Percentiles rank a stretch among this genome's conserved stretches.
Evolutionary conservation across 2,797 vertebrate genomes (phyloP).

Genomic region (Phoxinus dragarum): DNA sequence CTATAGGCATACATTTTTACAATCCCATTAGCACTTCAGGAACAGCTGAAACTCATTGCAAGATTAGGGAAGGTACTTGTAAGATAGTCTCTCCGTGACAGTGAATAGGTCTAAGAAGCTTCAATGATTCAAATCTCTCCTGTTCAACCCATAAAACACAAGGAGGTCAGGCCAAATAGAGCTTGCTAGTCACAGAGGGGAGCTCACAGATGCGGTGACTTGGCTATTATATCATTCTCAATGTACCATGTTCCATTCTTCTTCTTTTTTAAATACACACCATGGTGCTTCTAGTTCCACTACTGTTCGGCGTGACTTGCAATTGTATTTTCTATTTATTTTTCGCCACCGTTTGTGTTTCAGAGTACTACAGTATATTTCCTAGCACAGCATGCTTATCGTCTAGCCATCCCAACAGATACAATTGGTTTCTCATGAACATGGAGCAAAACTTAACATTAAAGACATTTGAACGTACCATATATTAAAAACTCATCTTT

Average conservation of each 20-base stretch:
- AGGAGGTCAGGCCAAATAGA: constrained; percentile 11
- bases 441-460: neutral
- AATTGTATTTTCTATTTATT: neutral
- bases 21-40: neutral
- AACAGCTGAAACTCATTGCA: neutral
- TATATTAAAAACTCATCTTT: neutral
- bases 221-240: neutral
- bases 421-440: neutral
- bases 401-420: neutral
- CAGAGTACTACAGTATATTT: constrained; percentile 3
- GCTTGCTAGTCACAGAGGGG: constrained; percentile 11
- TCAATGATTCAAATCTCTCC: constrained; percentile 27
- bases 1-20: constrained; percentile 8
- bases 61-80: neutral
- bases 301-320: neutral
- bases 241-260: neutral
- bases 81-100: neutral
- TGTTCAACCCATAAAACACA: neutral
- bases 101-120: constrained; percentile 20
- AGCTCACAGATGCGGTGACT: neutral
- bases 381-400: neutral
- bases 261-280: neutral
- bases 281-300: neutral
- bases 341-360: neutral
- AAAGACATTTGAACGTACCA: neutral